Evolutionary conservation across 2,888 invertebrate species (phyloP), one percentile per base, ranked within the genome.

Genomic region (Lasioglossum zephyrum): DNA sequence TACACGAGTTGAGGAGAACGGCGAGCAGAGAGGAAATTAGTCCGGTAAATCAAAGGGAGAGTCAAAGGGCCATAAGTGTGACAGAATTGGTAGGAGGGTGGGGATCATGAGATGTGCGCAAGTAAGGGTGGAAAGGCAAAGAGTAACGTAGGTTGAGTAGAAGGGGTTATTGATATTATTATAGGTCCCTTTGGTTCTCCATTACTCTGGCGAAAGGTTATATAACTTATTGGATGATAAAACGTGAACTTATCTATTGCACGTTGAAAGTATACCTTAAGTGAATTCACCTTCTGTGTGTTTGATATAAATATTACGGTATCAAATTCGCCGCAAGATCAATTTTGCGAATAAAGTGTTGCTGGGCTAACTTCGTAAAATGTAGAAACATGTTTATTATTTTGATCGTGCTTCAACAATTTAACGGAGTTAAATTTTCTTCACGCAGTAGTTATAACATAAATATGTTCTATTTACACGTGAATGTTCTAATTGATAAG

Each of bases 31-130:
- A 83, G 76, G 78, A 85, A 87, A 85, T 88, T 88, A 85, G 79
- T 87, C 53, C 81, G 63, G 77, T 86, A 88, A 88, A 88, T 88
- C 88, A 77, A 85, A 81, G 88, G 60, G 66, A 82, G 77, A 80
- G 85, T 81, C 76, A 85, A 79, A 85, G 85, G 73, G 75, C 69
- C 63, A 53, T 53, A 44, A 57, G 81, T 63, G 84, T 66, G 81
- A 83, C 81, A 82, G 49, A 44, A 70, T 74, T 63, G 72, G 57
- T 13, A 8, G 9, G 77, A 77, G 66, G 66, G 44, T 66, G 26
- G 26, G 22, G 9, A 41, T 8, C 73, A 11, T 0, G 41, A 47
- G 13, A 47, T 66, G 69, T 69, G 39, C 26, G n/a, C 11, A 16
- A n/a, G 72, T 49, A 66, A 70, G 47, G 26, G n/a, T 73, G n/a